Conservation (phyloP, 2,113 vertebrate genomes). For the Bambusicola thoracicus region DNA sequence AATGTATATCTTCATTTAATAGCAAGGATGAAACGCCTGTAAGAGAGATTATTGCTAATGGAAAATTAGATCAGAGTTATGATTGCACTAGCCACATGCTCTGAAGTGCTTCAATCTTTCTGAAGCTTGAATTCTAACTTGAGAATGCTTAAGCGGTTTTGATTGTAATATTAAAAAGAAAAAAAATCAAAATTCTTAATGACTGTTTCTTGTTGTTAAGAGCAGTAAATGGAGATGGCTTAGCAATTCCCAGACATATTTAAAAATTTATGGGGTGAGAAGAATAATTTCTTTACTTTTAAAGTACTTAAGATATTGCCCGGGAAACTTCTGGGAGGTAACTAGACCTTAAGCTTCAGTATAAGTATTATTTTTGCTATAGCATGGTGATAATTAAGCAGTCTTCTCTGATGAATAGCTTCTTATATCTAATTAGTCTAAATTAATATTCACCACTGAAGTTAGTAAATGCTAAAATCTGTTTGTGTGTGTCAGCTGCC, state of each 20-base stretch:
- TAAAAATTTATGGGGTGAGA: constrained; percentile 53
- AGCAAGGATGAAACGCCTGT: not conserved
- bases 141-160: constrained; percentile 64
- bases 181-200: constrained; percentile 26
- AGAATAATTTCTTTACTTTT: constrained; percentile 13
- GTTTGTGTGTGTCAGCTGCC: not conserved
- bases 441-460: not conserved
- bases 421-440: not conserved
- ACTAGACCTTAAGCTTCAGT: not conserved
- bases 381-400: not conserved
- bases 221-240: constrained; percentile 44
- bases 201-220: constrained; percentile 44
- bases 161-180: constrained; percentile 63
- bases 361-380: not conserved
- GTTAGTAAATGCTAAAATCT: not conserved
- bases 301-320: not conserved
- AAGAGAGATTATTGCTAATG: constrained; percentile 50
- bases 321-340: not conserved
- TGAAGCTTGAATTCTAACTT: constrained; percentile 66
- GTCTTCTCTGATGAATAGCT: not conserved
- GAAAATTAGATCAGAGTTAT: constrained; percentile 42
- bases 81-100: constrained; percentile 39
- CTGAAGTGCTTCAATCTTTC: constrained; percentile 67
- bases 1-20: constrained; percentile 5
- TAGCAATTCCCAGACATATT: constrained; percentile 49